Evolutionary conservation across 1,140 invertebrate species (phyloP), one percentile per base, ranked within the genome.

Genomic region (Ephestia elutella): DNA sequence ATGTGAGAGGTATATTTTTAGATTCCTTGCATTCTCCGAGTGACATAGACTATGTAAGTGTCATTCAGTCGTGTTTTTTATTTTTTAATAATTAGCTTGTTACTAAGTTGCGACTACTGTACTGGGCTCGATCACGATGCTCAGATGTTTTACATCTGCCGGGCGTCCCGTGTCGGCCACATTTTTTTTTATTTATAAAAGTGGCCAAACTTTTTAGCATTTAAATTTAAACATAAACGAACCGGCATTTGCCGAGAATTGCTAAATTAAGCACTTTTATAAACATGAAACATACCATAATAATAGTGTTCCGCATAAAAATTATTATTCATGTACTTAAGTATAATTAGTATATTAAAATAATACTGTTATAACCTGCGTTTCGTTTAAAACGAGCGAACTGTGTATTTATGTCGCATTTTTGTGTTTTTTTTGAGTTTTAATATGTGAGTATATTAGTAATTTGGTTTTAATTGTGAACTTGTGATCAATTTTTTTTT

Each of bases 291-390:
- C 19, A 15, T 20, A 20, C 49, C 49, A 51, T 10, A 35, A 35
- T 35, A 35, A 35, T 9, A 35, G 32, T 35, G 9, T 44, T 4
- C n/a, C n/a, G 38, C 38, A 15, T 15, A 10, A 44, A 15, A 44
- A n/a, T 44, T 44, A 44, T 44, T 44, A 44, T 44, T 44, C 38
- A 44, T 44, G 38, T 44, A 44, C 38, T 44, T 44, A 44, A 3
- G 38, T 44, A 44, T 44, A 44, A 44, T 44, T 44, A 15, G 38
- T 15, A 44, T 44, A 44, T 44, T 44, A 44, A 44, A 15, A 44
- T 15, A 44, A 15, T 15, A 44, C 38, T 5, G 38, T 44, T 44
- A 44, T 13, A 10, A 2, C n/a, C 10, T 15, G n/a, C 38, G 38
- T 44, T 2, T n/a, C 38, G 38, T 44, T 3, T 44, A 4, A 38